Conservation (phyloP, 2,113 vertebrate genomes). For the Etheostoma cragini region DNA sequence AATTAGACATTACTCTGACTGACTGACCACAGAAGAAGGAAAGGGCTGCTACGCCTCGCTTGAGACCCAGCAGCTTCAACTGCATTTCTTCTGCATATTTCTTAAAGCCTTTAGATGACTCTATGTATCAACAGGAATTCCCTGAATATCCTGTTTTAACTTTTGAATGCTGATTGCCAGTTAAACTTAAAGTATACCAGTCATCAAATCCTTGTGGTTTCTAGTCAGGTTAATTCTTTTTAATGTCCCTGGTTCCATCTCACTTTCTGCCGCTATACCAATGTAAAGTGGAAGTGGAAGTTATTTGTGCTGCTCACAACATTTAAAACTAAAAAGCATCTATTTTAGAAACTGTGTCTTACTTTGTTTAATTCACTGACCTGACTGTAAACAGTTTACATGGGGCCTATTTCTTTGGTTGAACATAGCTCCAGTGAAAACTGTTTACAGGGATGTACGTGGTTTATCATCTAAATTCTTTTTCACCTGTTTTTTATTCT, state of each 20-base stretch:
- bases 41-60: slow-evolving; percentile 1
- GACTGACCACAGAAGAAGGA: slow-evolving; percentile 26
- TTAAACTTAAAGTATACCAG: not conserved
- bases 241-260: not conserved
- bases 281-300: not conserved
- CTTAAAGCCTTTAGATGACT: not conserved
- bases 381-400: not conserved
- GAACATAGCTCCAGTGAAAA: not conserved
- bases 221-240: not conserved
- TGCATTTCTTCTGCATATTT: not conserved
- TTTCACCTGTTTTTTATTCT: not conserved
- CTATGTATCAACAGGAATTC: not conserved
- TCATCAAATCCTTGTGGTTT: not conserved
- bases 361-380: too few species aligned
- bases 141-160: not conserved
- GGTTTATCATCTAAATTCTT: not conserved
- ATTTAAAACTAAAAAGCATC: not conserved
- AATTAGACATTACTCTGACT: slow-evolving; percentile 41
- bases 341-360: too few species aligned
- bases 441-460: not conserved
- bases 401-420: not conserved
- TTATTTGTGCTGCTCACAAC: not conserved
- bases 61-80: not conserved
- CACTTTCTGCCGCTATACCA: not conserved
- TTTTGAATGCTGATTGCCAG: slow-evolving; percentile 2